Evolutionary conservation across 2,888 invertebrate species (phyloP).

Genomic region (Rhamphomyia laevipes): DNA sequence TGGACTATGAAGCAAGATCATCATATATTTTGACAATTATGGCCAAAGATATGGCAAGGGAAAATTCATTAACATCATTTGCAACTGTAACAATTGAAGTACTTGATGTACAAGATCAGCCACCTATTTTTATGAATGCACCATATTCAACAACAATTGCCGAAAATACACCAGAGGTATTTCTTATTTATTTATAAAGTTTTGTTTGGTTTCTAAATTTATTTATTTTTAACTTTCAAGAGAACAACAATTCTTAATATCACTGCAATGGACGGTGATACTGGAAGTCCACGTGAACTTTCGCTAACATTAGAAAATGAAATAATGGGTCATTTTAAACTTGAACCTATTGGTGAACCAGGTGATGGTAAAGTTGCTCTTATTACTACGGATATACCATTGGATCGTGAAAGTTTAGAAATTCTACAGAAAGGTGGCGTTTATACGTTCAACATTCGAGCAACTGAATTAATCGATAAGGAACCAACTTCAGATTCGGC

Average conservation of each 20-base stretch:
- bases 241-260: conserved; percentile 57
- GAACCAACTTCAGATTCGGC: conserved; percentile 57
- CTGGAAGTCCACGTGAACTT: conserved; percentile 57
- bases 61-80: conserved; percentile 49
- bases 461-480: conserved; percentile 61
- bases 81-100: conserved; percentile 66
- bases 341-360: conserved; percentile 41
- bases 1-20: conserved; percentile 68
- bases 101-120: conserved; percentile 71
- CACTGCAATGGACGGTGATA: conserved; percentile 69
- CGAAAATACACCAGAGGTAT: conserved; percentile 58
- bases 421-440: conserved; percentile 69
- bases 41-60: conserved; percentile 51
- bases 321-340: conserved; percentile 51
- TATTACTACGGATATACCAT: conserved; percentile 50
- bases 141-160: conserved; percentile 66
- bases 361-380: conserved; percentile 45
- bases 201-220: background rate
- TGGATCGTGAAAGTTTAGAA: conserved; percentile 63
- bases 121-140: conserved; percentile 66
- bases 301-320: conserved; percentile 59
- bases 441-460: conserved; percentile 58
- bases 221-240: conserved; percentile 22
- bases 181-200: conserved; percentile 10
- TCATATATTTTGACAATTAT: conserved; percentile 57